Percentiles rank a stretch among this genome's conserved stretches.
phyloP scores from a whole-genome alignment of 2,888 invertebrate genomes.

The Dione juno region DNA sequence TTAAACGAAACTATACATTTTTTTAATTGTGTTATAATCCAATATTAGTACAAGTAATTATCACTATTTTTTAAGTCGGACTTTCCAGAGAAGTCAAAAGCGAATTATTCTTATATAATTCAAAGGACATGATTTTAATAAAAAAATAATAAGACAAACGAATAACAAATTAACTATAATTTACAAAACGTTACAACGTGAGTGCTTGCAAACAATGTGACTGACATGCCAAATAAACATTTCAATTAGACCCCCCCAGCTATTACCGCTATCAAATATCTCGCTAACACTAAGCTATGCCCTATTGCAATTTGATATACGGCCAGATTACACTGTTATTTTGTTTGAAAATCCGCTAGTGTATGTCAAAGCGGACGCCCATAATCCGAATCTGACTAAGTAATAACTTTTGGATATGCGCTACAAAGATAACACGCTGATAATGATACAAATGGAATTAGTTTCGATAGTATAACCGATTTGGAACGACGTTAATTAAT shows the following conservation, averaged over 20 bases:
- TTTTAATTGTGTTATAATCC: neutral
- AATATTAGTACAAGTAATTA: no score
- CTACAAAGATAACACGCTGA: slow-evolving; percentile 33
- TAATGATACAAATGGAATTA: slow-evolving; percentile 35
- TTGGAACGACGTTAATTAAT: neutral
- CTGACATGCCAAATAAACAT: slow-evolving; percentile 30
- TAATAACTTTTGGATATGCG: slow-evolving; percentile 39
- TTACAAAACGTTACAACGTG: neutral
- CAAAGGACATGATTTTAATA: no score
- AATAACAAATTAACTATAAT: neutral
- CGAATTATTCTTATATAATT: no score
- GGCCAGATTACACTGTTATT: slow-evolving; percentile 43
- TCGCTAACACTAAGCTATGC: slow-evolving; percentile 40
- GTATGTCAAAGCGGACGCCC: slow-evolving; percentile 42
- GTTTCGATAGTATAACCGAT: slow-evolving; percentile 6
- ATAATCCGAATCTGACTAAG: slow-evolving; percentile 43
- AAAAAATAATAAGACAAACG: no score
- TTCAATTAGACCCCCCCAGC: slow-evolving; percentile 39
- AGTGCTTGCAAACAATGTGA: slow-evolving; percentile 15
- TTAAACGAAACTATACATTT: no score
- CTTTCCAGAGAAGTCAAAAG: no score
- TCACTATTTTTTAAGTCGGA: no score
- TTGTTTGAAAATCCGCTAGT: slow-evolving; percentile 36
- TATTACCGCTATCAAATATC: slow-evolving; percentile 44
- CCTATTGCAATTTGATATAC: slow-evolving; percentile 43